Evolutionary conservation across 37 sponge, comb jelly and placozoan species (phyloP).

Genomic region (Mnemiopsis leidyi): DNA sequence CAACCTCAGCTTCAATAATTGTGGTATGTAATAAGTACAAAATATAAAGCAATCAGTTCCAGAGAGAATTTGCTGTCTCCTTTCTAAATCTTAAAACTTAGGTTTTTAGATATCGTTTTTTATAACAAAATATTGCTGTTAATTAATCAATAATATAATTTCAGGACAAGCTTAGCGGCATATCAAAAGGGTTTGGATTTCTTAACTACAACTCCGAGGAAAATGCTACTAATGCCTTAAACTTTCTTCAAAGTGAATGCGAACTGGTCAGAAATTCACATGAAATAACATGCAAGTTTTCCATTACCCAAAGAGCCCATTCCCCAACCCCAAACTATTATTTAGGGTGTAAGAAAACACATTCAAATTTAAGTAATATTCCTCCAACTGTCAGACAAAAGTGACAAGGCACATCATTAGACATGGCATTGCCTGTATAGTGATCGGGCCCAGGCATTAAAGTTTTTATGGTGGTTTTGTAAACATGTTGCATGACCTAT

Average conservation of each 20-base stretch:
- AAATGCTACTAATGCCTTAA: not conserved
- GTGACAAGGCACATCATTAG: too few species aligned
- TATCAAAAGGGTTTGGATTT: slow-evolving; percentile 33
- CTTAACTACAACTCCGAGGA: not conserved
- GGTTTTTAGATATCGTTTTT: too few species aligned
- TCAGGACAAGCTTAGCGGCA: not conserved
- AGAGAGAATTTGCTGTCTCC: too few species aligned
- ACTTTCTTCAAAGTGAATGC: not conserved
- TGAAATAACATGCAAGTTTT: slow-evolving; percentile 23
- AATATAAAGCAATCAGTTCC: too few species aligned
- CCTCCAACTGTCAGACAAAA: not conserved
- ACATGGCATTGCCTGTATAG: too few species aligned
- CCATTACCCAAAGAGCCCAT: not conserved
- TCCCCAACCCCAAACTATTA: slow-evolving; percentile 31
- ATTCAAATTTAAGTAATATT: not conserved
- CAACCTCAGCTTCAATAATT: not conserved
- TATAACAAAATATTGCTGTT: not conserved
- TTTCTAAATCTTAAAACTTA: too few species aligned
- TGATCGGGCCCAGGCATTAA: too few species aligned
- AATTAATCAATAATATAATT: not conserved
- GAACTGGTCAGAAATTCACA: not conserved
- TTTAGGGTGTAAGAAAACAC: slow-evolving; percentile 8
- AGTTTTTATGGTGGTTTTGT: too few species aligned
- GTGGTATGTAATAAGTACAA: slow-evolving; percentile 23
- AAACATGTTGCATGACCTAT: too few species aligned